phyloP scores from a whole-genome alignment of 2,888 invertebrate genomes.

The Malachius bipustulatus region DNA sequence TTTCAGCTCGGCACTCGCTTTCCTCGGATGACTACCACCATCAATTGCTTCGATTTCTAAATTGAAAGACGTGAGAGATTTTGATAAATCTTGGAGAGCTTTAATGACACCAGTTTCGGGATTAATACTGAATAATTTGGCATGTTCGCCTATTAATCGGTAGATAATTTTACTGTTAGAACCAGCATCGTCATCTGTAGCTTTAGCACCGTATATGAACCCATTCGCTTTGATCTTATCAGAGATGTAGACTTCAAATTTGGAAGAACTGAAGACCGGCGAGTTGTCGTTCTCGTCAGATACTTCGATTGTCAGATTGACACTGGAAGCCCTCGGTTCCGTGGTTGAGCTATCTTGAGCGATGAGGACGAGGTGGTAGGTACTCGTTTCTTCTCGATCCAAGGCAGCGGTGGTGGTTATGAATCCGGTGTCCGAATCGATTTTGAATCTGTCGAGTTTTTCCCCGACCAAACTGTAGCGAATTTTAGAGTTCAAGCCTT shows the following conservation, averaged over 20 bases:
- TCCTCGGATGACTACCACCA: slow-evolving; percentile 55
- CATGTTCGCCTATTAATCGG: slow-evolving; percentile 63
- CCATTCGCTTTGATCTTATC: slow-evolving; percentile 68
- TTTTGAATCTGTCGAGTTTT: slow-evolving; percentile 65
- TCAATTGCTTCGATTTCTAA: slow-evolving; percentile 72
- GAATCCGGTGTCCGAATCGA: slow-evolving; percentile 67
- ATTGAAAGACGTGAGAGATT: slow-evolving; percentile 49
- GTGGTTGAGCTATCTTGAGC: slow-evolving; percentile 83
- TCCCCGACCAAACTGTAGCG: slow-evolving; percentile 76
- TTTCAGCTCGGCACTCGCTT: slow-evolving; percentile 62
- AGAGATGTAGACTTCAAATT: slow-evolving; percentile 70
- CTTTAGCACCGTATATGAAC: slow-evolving; percentile 85
- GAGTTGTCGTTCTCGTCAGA: slow-evolving; percentile 79
- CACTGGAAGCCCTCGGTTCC: slow-evolving; percentile 69
- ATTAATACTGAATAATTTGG: slow-evolving; percentile 67
- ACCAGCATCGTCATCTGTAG: slow-evolving; percentile 71
- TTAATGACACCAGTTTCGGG: slow-evolving; percentile 77
- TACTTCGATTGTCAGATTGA: slow-evolving; percentile 69
- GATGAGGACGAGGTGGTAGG: slow-evolving; percentile 71
- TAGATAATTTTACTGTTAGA: slow-evolving; percentile 72
- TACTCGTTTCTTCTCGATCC: slow-evolving; percentile 67
- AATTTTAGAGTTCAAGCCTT: slow-evolving; percentile 76
- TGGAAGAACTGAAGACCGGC: slow-evolving; percentile 61
- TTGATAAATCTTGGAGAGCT: slow-evolving; percentile 55
- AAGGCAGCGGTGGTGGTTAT: slow-evolving; percentile 60